phyloP scores from a whole-genome alignment of 2,797 vertebrate genomes.

The Lithobates sylvaticus region DNA sequence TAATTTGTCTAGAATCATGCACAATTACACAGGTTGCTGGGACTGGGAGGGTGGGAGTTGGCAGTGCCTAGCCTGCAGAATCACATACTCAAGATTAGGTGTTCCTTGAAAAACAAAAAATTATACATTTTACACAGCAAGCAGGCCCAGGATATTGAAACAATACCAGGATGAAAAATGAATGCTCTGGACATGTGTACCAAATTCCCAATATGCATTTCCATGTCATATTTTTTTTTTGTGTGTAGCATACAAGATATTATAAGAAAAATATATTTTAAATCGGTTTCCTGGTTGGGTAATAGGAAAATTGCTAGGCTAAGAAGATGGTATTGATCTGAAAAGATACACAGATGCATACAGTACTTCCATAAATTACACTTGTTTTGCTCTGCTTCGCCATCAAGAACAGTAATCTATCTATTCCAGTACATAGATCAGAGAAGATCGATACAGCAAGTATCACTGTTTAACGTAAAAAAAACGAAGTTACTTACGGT shows the following conservation, averaged over 20 bases:
- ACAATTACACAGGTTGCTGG: no score
- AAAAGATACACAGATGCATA: neutral
- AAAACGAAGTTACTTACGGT: no score
- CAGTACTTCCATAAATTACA: slow-evolving; percentile 20
- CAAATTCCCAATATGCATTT: neutral
- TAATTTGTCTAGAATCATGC: no score
- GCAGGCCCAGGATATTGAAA: neutral
- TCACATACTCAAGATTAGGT: neutral
- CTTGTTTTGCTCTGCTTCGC: slow-evolving; percentile 15
- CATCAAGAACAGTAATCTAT: slow-evolving; percentile 14
- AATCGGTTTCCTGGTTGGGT: neutral
- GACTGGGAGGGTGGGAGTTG: neutral
- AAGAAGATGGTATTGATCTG: slow-evolving; percentile 30
- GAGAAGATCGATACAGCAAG: slow-evolving; percentile 7
- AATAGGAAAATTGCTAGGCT: neutral
- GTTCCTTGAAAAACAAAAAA: neutral
- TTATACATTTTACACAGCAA: neutral
- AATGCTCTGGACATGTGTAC: neutral
- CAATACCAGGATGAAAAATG: neutral
- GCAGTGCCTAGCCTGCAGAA: neutral
- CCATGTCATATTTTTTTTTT: neutral
- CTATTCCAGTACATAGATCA: slow-evolving; percentile 6
- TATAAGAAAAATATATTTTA: neutral
- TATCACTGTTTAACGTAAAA: slow-evolving; percentile 10
- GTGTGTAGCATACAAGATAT: neutral